A percentile compares a stretch with the other conserved stretches of the same genome.
Evolutionary conservation across 2,797 vertebrate species (phyloP).

Genomic region (Amblyraja radiata): DNA sequence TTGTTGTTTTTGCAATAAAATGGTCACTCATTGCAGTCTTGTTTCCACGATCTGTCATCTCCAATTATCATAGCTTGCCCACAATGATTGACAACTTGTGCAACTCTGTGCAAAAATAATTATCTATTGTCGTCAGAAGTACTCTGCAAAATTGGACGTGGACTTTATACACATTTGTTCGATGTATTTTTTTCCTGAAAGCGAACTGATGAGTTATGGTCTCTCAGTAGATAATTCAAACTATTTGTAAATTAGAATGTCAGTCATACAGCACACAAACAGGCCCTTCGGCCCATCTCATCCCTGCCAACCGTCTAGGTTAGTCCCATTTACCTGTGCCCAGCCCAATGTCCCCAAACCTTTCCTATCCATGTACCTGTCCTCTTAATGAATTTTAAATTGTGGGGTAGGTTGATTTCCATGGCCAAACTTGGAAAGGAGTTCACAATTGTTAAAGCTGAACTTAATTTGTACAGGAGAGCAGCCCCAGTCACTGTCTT

Average conservation of each 20-base stretch:
- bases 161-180: background rate
- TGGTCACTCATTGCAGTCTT: background rate
- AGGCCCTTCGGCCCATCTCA: too few relatives aligned
- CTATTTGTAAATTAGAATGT: background rate
- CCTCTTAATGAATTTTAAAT: too few relatives aligned
- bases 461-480: background rate
- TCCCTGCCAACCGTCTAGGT: too few relatives aligned
- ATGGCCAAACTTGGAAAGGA: background rate
- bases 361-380: too few relatives aligned
- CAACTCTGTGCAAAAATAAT: background rate
- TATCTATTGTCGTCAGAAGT: background rate
- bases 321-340: too few relatives aligned
- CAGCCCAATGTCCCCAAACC: too few relatives aligned
- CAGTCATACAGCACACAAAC: too few relatives aligned
- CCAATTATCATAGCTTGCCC: background rate
- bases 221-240: background rate
- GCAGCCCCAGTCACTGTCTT: background rate
- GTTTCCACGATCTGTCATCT: background rate
- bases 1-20: background rate
- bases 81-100: background rate
- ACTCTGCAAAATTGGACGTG: background rate
- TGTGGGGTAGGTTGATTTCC: background rate
- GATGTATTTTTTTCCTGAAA: background rate
- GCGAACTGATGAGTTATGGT: background rate
- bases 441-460: background rate